These are phyloP conservation scores for Bubo bubo DNA, from an alignment of 2,113 vertebrate genomes.

Conservation along the genomic window DNA sequence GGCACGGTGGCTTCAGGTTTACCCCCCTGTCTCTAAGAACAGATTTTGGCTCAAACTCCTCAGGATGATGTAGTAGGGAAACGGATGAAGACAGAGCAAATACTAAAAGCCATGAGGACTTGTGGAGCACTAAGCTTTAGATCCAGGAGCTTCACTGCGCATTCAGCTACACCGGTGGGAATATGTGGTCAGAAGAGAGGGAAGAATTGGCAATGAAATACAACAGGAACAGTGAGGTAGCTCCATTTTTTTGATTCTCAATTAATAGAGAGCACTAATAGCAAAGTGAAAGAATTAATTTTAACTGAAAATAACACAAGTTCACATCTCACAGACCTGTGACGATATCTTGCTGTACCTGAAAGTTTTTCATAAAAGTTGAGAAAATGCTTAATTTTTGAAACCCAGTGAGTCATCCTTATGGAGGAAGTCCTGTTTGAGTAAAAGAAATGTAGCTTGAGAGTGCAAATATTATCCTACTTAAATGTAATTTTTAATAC, in stretches of 20 bases:
- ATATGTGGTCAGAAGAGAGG: background rate
- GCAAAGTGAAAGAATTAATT: background rate
- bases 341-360: background rate
- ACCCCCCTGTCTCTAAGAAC: background rate
- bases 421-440: background rate
- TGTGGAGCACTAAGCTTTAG: background rate
- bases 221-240: background rate
- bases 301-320: background rate
- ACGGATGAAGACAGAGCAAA: background rate
- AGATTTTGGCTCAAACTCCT: background rate
- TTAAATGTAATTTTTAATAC: background rate
- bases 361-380: background rate
- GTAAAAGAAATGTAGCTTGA: background rate
- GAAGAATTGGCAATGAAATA: background rate
- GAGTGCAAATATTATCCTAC: background rate
- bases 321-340: background rate
- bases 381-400: background rate
- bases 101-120: background rate
- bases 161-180: background rate
- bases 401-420: background rate
- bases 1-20: background rate
- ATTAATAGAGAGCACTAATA: background rate
- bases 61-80: background rate
- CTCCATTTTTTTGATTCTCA: background rate
- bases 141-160: background rate